These are phyloP conservation scores for Pristionchus maxplancki DNA, from an alignment of 2,888 invertebrate genomes.

Conservation along the genomic window DNA sequence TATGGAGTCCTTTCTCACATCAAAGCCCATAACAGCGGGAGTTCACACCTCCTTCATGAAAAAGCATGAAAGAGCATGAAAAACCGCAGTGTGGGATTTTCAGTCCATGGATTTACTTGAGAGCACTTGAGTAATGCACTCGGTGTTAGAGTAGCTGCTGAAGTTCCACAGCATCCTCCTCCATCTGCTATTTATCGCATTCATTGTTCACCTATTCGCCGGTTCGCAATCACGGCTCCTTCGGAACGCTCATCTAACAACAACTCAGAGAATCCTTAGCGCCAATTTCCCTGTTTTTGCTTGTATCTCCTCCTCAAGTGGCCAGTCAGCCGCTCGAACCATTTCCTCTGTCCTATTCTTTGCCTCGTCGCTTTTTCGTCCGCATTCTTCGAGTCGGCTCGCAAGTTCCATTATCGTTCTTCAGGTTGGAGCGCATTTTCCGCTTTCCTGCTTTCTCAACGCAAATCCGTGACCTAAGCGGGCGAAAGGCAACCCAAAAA, in stretches of 20 bases:
- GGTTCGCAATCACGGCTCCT: too few species aligned
- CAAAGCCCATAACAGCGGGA: too few species aligned
- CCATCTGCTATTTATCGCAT: too few species aligned
- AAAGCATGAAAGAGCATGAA: too few species aligned
- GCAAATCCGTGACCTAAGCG: slow-evolving; percentile 20
- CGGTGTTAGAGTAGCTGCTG: too few species aligned
- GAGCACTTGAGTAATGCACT: too few species aligned
- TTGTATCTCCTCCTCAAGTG: not conserved
- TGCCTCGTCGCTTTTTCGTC: not conserved
- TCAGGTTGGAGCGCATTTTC: not conserved
- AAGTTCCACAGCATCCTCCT: too few species aligned
- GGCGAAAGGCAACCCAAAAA: not conserved
- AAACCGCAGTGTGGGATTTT: not conserved
- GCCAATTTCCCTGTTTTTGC: slow-evolving; percentile 4
- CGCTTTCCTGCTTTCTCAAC: not conserved
- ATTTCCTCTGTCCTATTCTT: slow-evolving; percentile 11
- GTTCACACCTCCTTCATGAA: too few species aligned
- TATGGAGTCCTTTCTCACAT: not conserved
- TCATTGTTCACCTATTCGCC: too few species aligned
- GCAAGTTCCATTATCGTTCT: slow-evolving; percentile 27
- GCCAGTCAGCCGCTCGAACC: not conserved
- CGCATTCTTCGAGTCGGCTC: not conserved
- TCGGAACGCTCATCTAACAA: not conserved
- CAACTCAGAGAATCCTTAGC: not conserved
- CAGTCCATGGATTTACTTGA: too few species aligned